Percentiles rank a stretch among this genome's conserved stretches.
Conservation (phyloP, 2,888 invertebrate genomes). For the Erebia aethiops region DNA sequence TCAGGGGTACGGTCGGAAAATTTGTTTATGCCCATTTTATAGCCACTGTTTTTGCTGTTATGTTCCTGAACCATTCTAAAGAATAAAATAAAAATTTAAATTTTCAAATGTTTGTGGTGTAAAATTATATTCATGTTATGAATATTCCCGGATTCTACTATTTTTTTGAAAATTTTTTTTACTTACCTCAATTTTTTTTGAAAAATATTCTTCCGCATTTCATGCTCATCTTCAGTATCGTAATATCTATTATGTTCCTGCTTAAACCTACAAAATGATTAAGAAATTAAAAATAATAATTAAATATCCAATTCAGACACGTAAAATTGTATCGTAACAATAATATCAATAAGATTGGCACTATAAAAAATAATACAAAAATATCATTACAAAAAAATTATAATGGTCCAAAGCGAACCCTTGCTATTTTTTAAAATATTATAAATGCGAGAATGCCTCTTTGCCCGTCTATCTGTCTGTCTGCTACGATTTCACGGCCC, state of each 20-base stretch:
- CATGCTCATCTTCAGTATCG: conserved; percentile 49
- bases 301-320: background rate
- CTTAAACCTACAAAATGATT: conserved; percentile 50
- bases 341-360: no score
- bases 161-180: conserved; percentile 18
- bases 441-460: no score
- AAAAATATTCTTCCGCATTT: conserved; percentile 52
- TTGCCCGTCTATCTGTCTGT: no score
- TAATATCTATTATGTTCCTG: conserved; percentile 48
- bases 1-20: conserved; percentile 63
- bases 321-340: no score
- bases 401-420: no score
- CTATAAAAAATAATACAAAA: no score
- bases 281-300: background rate
- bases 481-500: no score
- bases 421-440: no score
- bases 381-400: no score
- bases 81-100: conserved; percentile 1
- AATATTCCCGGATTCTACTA: background rate
- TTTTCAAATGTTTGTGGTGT: no score
- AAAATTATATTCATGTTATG: background rate
- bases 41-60: conserved; percentile 57
- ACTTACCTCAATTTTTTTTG: conserved; percentile 53
- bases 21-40: conserved; percentile 61
- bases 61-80: conserved; percentile 51